Conservation (phyloP, 2,797 vertebrate genomes). For the Pampus argenteus region DNA sequence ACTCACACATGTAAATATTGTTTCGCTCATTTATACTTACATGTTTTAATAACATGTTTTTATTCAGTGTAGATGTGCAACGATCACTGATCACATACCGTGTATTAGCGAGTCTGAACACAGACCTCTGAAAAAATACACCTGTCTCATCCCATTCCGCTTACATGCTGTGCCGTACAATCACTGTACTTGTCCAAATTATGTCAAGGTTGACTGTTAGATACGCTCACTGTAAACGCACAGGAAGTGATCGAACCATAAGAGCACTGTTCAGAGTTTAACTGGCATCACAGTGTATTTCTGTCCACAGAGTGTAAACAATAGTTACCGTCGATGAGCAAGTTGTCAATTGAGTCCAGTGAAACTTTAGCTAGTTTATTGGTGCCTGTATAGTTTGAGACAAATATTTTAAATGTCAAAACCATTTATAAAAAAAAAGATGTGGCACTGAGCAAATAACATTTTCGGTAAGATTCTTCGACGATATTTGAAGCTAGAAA, state of each 20-base stretch:
- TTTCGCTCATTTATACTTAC: slow-evolving; percentile 32
- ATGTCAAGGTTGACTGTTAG: background rate
- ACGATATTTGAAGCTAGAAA: slow-evolving; percentile 2
- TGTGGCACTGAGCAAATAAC: slow-evolving; percentile 20
- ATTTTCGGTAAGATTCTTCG: slow-evolving; percentile 8
- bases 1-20: slow-evolving; percentile 53
- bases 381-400: slow-evolving; percentile 1
- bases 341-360: background rate
- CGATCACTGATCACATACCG: slow-evolving; percentile 35
- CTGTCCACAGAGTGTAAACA: slow-evolving; percentile 40
- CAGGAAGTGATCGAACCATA: slow-evolving; percentile 1
- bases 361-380: slow-evolving; percentile 12
- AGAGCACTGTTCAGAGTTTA: slow-evolving; percentile 15
- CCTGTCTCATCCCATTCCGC: slow-evolving; percentile 23
- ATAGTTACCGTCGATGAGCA: slow-evolving; percentile 1
- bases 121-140: slow-evolving; percentile 30
- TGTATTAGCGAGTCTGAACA: slow-evolving; percentile 46
- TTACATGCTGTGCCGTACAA: background rate
- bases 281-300: slow-evolving; percentile 41
- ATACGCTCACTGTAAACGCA: slow-evolving; percentile 8
- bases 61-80: slow-evolving; percentile 52
- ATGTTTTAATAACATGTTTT: slow-evolving; percentile 58
- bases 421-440: background rate
- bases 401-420: background rate
- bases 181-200: background rate